Conservation (phyloP, 2,797 vertebrate species). For the Melopsittacus undulatus region DNA sequence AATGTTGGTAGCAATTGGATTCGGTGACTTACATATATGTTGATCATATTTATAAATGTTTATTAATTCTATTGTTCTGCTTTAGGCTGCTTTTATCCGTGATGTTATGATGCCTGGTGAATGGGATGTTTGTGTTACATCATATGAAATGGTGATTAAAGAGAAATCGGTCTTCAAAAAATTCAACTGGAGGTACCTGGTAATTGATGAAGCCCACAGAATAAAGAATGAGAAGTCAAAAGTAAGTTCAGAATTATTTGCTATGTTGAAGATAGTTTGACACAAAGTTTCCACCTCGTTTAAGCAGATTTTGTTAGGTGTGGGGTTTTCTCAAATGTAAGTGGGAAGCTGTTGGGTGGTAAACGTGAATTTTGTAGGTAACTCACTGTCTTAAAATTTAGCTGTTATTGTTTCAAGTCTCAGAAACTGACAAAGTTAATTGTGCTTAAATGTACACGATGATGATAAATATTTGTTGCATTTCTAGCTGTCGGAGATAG, state of each 20-base stretch:
- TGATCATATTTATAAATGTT: not conserved
- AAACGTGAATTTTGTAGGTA: not conserved
- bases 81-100: constrained; percentile 83
- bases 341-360: not conserved
- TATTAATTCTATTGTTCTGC: constrained; percentile 43
- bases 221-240: constrained; percentile 88
- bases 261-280: not conserved
- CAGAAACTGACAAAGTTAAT: not conserved
- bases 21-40: not conserved
- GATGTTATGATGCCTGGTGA: constrained; percentile 87
- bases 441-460: not conserved
- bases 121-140: constrained; percentile 86
- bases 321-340: not conserved
- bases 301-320: not conserved
- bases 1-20: not conserved
- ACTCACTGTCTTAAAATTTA: not conserved
- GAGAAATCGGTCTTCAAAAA: constrained; percentile 86
- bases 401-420: not conserved
- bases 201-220: constrained; percentile 85
- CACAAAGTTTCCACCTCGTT: not conserved
- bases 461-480: not conserved
- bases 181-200: constrained; percentile 85
- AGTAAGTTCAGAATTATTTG: constrained; percentile 63
- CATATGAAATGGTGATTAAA: constrained; percentile 85
- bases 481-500: constrained; percentile 88